These are phyloP conservation scores for Pipa parva DNA, from an alignment of 2,113 vertebrate species.

Conservation along the genomic window DNA sequence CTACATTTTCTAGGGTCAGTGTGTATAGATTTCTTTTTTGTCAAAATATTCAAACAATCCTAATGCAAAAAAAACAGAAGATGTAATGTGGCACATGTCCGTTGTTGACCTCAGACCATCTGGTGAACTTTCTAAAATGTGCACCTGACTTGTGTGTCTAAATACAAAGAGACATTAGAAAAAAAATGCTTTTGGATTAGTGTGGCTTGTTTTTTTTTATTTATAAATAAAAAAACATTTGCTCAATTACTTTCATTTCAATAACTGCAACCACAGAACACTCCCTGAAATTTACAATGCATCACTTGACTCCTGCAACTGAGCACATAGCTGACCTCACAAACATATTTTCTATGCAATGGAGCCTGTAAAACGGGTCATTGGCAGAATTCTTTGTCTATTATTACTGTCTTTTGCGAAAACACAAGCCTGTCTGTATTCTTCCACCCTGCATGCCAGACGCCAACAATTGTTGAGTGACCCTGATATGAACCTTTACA, in stretches of 20 bases:
- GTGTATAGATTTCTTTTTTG: background rate
- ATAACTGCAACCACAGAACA: background rate
- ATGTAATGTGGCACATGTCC: background rate
- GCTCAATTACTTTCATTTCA: background rate
- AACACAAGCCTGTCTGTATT: conserved; percentile 44
- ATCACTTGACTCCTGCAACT: background rate
- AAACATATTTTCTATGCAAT: conserved; percentile 13
- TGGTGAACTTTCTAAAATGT: conserved; percentile 3
- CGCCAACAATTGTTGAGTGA: conserved; percentile 49
- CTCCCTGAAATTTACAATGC: background rate
- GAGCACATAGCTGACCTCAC: background rate
- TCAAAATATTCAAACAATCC: background rate
- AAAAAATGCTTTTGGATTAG: background rate
- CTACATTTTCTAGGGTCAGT: background rate
- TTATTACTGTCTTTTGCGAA: conserved; percentile 37
- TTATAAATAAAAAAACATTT: background rate
- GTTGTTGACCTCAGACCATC: conserved; percentile 12
- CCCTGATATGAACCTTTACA: conserved; percentile 53
- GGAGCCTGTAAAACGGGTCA: conserved; percentile 15
- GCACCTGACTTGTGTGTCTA: background rate
- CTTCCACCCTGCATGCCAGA: conserved; percentile 49
- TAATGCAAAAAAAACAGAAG: background rate
- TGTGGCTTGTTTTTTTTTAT: background rate
- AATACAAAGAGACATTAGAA: background rate
- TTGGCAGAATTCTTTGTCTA: conserved; percentile 35